phyloP scores from a whole-genome alignment of 2,113 vertebrate species.

The Neodon shergylaensis region DNA sequence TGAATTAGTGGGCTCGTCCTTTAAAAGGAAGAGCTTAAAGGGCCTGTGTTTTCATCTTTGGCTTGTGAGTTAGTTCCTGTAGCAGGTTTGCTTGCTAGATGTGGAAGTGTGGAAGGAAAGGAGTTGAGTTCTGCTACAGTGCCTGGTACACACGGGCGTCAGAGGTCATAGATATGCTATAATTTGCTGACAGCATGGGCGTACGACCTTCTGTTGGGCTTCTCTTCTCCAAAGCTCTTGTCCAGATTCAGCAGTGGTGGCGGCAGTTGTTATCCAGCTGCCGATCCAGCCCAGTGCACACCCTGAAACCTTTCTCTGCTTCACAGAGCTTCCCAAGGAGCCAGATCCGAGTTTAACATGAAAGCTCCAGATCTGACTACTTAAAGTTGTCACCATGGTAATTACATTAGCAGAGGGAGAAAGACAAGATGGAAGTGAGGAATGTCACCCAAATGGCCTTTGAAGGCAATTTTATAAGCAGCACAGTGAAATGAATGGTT shows the following conservation, averaged over 20 bases:
- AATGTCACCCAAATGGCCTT: not conserved
- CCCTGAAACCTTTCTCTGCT: conserved; percentile 41
- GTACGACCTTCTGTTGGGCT: conserved; percentile 31
- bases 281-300: not conserved
- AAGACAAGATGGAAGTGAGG: not conserved
- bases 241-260: conserved; percentile 64
- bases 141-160: conserved; percentile 40
- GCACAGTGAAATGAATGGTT: conserved; percentile 25
- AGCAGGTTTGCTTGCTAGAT: conserved; percentile 64
- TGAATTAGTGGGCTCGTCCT: not conserved
- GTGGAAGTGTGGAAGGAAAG: not conserved
- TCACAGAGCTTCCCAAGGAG: conserved; percentile 62
- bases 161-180: conserved; percentile 62
- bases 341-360: conserved; percentile 38
- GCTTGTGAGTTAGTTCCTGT: conserved; percentile 27
- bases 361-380: not conserved
- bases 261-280: conserved; percentile 47
- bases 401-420: not conserved
- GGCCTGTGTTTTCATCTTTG: conserved; percentile 11
- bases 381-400: conserved; percentile 15
- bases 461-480: conserved; percentile 36
- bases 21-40: conserved; percentile 36
- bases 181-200: conserved; percentile 61
- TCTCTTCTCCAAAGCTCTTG: conserved; percentile 71
- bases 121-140: not conserved